Conservation (phyloP, 2,888 invertebrate species). For the Lithosia quadra region DNA sequence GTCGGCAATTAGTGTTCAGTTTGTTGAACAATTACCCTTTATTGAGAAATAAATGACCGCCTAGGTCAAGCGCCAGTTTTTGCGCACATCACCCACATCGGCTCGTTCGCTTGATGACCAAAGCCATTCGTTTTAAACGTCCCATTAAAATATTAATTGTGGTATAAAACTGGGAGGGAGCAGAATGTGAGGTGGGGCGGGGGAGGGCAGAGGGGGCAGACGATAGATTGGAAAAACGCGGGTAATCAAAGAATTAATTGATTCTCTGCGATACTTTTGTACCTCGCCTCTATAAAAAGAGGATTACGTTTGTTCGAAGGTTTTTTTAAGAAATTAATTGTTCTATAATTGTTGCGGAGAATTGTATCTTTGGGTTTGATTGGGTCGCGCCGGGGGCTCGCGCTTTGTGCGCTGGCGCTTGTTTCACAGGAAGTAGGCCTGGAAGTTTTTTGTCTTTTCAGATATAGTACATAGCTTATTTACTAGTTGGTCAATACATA, state of each 20-base stretch:
- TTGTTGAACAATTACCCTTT: not conserved
- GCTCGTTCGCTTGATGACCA: conserved; percentile 9
- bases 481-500: not conserved
- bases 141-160: conserved; percentile 61
- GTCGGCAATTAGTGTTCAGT: not conserved
- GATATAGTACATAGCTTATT: too few relatives aligned
- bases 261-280: conserved; percentile 51
- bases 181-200: not conserved
- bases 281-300: conserved; percentile 36
- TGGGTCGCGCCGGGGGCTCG: not conserved
- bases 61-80: not conserved
- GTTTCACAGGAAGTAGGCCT: not conserved
- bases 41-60: not conserved
- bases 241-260: conserved; percentile 68
- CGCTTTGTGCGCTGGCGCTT: too few relatives aligned
- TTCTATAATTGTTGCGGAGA: conserved; percentile 43
- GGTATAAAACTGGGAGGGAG: conserved; percentile 44
- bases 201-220: conserved; percentile 1
- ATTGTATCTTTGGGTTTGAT: conserved; percentile 17
- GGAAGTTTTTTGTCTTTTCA: too few relatives aligned
- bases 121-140: conserved; percentile 49
- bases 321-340: conserved; percentile 43
- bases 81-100: conserved; percentile 11
- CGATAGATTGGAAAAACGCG: conserved; percentile 55
- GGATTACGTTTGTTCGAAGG: conserved; percentile 39